These are phyloP conservation scores for Drosophila eohydei DNA, from an alignment of 2,888 invertebrate species.

Conservation along the genomic window DNA sequence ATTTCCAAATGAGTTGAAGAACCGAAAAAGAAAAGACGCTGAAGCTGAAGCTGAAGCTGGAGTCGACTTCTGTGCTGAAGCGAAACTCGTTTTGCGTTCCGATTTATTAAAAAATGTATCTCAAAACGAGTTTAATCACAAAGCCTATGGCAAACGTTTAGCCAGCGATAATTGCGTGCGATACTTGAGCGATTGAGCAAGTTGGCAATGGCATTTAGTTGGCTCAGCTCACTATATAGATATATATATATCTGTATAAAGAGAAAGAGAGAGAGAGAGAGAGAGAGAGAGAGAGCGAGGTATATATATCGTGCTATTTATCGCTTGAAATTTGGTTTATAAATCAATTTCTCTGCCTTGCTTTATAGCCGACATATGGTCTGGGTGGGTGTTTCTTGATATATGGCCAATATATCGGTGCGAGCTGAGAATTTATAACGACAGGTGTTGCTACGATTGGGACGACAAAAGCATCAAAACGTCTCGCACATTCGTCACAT, in stretches of 20 bases:
- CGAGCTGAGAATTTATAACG: slow-evolving; percentile 64
- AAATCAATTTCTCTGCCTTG: slow-evolving; percentile 55
- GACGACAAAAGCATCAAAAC: slow-evolving; percentile 17
- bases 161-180: slow-evolving; percentile 45
- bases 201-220: slow-evolving; percentile 9
- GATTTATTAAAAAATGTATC: slow-evolving; percentile 38
- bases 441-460: slow-evolving; percentile 54
- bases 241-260: background rate
- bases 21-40: slow-evolving; percentile 15
- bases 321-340: slow-evolving; percentile 30
- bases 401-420: slow-evolving; percentile 55
- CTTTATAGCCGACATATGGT: slow-evolving; percentile 1
- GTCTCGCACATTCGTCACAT: slow-evolving; percentile 44
- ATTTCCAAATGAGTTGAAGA: slow-evolving; percentile 5
- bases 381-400: slow-evolving; percentile 46
- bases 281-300: background rate
- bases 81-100: slow-evolving; percentile 37
- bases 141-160: slow-evolving; percentile 47
- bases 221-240: background rate
- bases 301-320: slow-evolving; percentile 19
- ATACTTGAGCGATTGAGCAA: slow-evolving; percentile 7
- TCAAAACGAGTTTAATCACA: slow-evolving; percentile 61
- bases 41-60: slow-evolving; percentile 17
- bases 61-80: slow-evolving; percentile 10
- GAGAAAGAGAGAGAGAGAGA: background rate